Conservation (phyloP, 2,113 vertebrate genomes). For the human (Homo sapiens) region DNA sequence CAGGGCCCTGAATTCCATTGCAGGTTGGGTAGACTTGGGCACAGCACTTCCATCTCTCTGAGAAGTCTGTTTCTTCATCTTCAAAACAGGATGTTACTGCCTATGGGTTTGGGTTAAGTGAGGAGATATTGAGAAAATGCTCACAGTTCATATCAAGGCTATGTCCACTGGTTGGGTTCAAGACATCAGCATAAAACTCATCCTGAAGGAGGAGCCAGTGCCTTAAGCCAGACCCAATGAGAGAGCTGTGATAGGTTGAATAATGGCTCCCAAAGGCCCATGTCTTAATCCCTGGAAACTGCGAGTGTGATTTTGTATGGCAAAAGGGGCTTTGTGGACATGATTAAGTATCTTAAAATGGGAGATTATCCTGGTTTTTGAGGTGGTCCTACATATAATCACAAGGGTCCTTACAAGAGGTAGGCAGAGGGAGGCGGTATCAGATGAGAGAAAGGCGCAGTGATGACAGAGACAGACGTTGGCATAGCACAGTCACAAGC, state of each 20-base stretch:
- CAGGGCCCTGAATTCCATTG: background rate
- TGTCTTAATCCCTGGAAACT: background rate
- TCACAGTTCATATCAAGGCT: background rate
- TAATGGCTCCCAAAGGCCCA: background rate
- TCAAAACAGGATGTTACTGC: background rate
- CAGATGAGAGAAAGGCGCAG: background rate
- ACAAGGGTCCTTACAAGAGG: background rate
- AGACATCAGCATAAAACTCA: background rate
- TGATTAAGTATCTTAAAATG: background rate
- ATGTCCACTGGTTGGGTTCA: background rate
- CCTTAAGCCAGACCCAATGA: background rate
- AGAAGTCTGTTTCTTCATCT: background rate
- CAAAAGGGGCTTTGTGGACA: background rate
- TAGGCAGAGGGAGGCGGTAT: background rate
- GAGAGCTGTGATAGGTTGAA: background rate
- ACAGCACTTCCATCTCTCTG: background rate
- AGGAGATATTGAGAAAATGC: background rate
- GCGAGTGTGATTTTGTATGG: background rate
- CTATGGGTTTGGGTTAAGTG: background rate
- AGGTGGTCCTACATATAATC: background rate
- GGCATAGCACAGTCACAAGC: background rate
- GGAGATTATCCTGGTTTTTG: background rate
- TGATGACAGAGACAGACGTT: background rate
- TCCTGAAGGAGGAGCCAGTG: background rate
- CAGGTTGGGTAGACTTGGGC: background rate